These are phyloP conservation scores for Heterohyrax brucei DNA, from an alignment of 2,797 vertebrate species.

Conservation along the genomic window DNA sequence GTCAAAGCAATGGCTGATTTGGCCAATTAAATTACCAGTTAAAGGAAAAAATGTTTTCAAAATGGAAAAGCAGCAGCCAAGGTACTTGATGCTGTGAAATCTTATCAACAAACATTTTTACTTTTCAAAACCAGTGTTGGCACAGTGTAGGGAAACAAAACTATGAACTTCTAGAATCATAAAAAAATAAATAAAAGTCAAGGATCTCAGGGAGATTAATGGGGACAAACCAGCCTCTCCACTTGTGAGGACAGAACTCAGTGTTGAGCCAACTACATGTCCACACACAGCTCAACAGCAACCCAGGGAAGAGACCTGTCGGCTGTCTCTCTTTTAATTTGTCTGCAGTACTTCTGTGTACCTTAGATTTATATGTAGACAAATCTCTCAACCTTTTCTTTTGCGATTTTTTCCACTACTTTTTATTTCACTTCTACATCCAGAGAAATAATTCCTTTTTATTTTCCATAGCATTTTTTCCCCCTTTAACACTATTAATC, in stretches of 20 bases:
- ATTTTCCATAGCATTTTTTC: background rate
- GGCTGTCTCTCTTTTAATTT: slow-evolving; percentile 39
- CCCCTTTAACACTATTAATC: slow-evolving; percentile 55
- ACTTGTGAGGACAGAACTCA: slow-evolving; percentile 56
- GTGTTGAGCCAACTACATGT: background rate
- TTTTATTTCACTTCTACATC: slow-evolving; percentile 64
- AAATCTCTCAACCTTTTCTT: slow-evolving; percentile 33
- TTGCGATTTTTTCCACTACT: slow-evolving; percentile 55
- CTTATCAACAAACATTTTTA: slow-evolving; percentile 20
- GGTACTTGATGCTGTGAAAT: slow-evolving; percentile 50
- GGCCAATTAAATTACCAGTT: slow-evolving; percentile 67
- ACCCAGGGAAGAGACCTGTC: background rate
- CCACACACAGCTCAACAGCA: slow-evolving; percentile 30
- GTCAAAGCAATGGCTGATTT: slow-evolving; percentile 48
- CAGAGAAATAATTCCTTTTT: slow-evolving; percentile 43
- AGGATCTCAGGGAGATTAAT: background rate
- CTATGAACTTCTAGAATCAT: background rate
- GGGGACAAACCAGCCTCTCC: slow-evolving; percentile 5
- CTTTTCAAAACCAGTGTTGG: slow-evolving; percentile 55
- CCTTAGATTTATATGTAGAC: slow-evolving; percentile 10
- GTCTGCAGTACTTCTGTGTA: slow-evolving; percentile 18
- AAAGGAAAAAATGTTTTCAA: slow-evolving; percentile 18
- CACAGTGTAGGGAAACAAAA: slow-evolving; percentile 8
- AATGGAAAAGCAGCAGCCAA: slow-evolving; percentile 6
- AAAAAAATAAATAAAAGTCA: slow-evolving; percentile 25